These are phyloP conservation scores for Pollenia griseotomentosa DNA, from an alignment of 2,888 invertebrate genomes.

Conservation along the genomic window DNA sequence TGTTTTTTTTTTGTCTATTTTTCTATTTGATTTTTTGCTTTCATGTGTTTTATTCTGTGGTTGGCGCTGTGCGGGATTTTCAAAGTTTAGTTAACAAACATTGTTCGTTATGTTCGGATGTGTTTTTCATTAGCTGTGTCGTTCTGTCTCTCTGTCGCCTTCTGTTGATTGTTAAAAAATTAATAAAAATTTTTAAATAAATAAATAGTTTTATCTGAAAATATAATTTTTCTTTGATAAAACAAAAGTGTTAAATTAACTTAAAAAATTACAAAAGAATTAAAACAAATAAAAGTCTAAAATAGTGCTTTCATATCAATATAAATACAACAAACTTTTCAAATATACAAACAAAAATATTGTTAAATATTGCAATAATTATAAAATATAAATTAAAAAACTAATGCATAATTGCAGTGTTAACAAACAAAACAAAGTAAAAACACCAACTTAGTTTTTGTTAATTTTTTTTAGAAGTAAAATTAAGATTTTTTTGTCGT, in stretches of 20 bases:
- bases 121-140: constrained; percentile 41
- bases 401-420: not conserved
- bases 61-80: constrained; percentile 53
- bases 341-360: not conserved
- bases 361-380: not conserved
- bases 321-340: too few species aligned
- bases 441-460: not conserved
- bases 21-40: constrained; percentile 25
- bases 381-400: constrained; percentile 1
- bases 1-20: constrained; percentile 26
- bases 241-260: not conserved
- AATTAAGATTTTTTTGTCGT: constrained; percentile 17
- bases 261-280: not conserved
- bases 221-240: not conserved
- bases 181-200: constrained; percentile 35
- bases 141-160: constrained; percentile 14
- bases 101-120: constrained; percentile 64
- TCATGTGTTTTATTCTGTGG: constrained; percentile 37
- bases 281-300: not conserved
- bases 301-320: too few species aligned
- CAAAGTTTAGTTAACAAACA: constrained; percentile 59
- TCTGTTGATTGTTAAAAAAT: constrained; percentile 10
- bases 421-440: not conserved
- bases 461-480: constrained; percentile 4
- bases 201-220: constrained; percentile 29